Evolutionary conservation across 2,888 invertebrate species (phyloP).

Genomic region (Pristionchus fissidentatus): DNA sequence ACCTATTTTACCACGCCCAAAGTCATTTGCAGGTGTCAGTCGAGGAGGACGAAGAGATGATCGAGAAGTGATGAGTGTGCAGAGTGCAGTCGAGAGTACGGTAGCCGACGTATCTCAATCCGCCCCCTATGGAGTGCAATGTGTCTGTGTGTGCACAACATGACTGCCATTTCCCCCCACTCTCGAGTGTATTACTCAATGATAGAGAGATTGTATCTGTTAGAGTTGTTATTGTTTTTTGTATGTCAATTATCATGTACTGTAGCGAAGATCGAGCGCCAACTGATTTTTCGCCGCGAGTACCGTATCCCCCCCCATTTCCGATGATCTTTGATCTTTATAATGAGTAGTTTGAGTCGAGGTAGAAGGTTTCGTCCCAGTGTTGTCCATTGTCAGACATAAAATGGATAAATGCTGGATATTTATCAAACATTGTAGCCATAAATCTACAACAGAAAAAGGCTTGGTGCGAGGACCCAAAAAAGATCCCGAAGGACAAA

Average conservation of each 20-base stretch:
- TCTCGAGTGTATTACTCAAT: not conserved
- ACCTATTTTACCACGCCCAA: not conserved
- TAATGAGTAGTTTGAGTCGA: constrained; percentile 33
- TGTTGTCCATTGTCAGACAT: not conserved
- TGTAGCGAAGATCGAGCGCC: not conserved
- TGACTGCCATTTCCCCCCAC: constrained; percentile 8
- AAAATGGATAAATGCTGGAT: constrained; percentile 4
- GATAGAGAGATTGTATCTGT: not conserved
- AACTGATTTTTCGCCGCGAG: not conserved
- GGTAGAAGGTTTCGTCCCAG: not conserved
- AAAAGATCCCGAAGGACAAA: not conserved
- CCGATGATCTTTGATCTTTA: constrained; percentile 31
- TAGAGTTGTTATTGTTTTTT: constrained; percentile 34
- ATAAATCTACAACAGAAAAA: not conserved
- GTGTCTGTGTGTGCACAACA: not conserved
- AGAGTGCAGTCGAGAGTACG: constrained; percentile 1
- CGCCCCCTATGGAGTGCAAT: not conserved
- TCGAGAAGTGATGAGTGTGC: constrained; percentile 13
- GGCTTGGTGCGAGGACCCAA: not conserved
- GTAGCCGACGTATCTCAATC: not conserved
- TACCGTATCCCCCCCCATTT: not conserved
- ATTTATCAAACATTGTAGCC: not conserved
- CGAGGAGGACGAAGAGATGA: constrained; percentile 26
- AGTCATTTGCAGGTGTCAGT: constrained; percentile 4
- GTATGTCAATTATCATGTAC: not conserved